phyloP scores from a whole-genome alignment of 2,888 invertebrate genomes.

The Pseudococcus jackbeardsleyi region DNA sequence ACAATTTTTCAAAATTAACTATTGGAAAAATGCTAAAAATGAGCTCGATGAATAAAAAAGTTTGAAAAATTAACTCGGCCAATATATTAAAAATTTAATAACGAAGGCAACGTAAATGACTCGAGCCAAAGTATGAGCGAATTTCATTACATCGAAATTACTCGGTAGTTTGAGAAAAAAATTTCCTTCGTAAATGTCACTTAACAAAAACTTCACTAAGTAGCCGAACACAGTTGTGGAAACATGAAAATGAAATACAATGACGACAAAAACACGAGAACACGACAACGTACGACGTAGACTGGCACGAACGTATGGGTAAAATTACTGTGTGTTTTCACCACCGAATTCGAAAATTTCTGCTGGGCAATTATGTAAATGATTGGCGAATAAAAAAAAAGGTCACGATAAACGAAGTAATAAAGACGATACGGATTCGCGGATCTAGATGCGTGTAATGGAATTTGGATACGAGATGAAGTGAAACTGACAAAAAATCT shows the following conservation, averaged over 20 bases:
- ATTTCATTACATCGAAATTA: too few relatives aligned
- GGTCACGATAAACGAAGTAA: not conserved
- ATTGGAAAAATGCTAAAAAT: not conserved
- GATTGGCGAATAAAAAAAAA: not conserved
- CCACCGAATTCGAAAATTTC: constrained; percentile 12
- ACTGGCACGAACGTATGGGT: not conserved
- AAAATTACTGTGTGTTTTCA: not conserved
- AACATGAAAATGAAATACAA: too few relatives aligned
- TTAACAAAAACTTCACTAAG: too few relatives aligned
- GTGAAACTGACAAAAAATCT: not conserved
- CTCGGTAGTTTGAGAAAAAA: too few relatives aligned
- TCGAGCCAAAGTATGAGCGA: not conserved
- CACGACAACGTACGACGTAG: not conserved
- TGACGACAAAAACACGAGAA: not conserved
- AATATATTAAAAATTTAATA: not conserved
- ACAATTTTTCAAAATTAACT: not conserved
- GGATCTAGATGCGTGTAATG: not conserved
- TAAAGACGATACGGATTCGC: not conserved
- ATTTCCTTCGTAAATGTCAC: too few relatives aligned
- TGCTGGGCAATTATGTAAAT: not conserved
- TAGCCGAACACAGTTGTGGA: too few relatives aligned
- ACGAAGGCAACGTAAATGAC: not conserved
- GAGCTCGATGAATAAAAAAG: not conserved
- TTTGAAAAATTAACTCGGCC: constrained; percentile 10
- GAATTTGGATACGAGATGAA: not conserved